Percentiles rank a stretch among this genome's conserved stretches.
Conservation (phyloP, 2,113 vertebrate genomes). For the Ameiurus melas region DNA sequence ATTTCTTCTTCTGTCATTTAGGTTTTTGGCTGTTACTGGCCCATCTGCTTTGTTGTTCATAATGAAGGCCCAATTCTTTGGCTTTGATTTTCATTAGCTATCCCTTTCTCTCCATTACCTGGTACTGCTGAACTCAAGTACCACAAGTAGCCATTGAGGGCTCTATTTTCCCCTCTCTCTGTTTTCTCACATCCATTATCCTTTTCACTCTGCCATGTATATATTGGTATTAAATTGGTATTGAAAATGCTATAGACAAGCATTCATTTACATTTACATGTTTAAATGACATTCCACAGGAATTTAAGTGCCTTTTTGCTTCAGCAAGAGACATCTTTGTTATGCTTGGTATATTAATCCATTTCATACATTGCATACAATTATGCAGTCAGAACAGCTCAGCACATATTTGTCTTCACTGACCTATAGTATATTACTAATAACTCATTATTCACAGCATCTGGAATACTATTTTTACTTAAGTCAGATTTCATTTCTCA, state of each 20-base stretch:
- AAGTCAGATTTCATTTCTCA: slow-evolving; percentile 19
- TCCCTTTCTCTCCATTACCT: not conserved
- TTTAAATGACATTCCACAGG: not conserved
- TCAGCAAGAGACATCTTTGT: not conserved
- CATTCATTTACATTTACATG: not conserved
- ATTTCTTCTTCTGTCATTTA: not conserved
- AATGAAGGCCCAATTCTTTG: not conserved
- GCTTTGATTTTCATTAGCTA: not conserved
- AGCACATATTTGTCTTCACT: slow-evolving; percentile 16
- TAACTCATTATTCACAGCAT: slow-evolving; percentile 16
- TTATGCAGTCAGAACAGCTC: slow-evolving; percentile 1
- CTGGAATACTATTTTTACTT: slow-evolving; percentile 28
- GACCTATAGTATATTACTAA: slow-evolving; percentile 23
- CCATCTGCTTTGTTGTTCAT: slow-evolving; percentile 5
- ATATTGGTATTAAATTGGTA: not conserved
- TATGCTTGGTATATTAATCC: not conserved
- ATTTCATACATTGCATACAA: slow-evolving; percentile 12
- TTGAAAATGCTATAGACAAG: not conserved
- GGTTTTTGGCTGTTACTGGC: not conserved
- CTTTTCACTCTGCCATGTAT: not conserved
- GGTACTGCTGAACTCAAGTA: not conserved
- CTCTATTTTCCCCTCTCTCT: not conserved
- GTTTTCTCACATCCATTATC: not conserved
- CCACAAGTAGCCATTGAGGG: not conserved
- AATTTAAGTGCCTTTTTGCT: not conserved